Evolutionary conservation across 2,888 invertebrate genomes (phyloP), one percentile per base, ranked within the genome.

Genomic region (Rhamnusium bicolor): DNA sequence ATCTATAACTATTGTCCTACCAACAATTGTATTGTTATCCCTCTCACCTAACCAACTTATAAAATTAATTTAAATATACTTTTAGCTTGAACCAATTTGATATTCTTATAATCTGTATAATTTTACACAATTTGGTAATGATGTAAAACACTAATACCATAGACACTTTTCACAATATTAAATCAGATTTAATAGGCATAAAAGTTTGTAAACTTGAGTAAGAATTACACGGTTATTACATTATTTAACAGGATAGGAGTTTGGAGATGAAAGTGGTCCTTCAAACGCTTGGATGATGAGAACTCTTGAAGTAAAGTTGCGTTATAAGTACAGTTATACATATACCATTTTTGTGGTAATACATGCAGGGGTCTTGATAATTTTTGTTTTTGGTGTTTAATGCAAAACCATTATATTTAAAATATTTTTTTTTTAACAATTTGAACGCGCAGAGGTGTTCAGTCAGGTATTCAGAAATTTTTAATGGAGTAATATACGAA

Each of bases 221-320:
- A 67, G 56, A 65, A 54, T 46, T 67, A 56, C 21, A 46, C 24
- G 32, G 56, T 18, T 67, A 67, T 67, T 56, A 67, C 46, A 32
- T 46, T 46, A 54, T 67, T 56, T 67, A 40, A 16, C 67, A 62
- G 54, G 70, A 54, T 65, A 40, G 71, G 61, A 78, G 76, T 74
- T 76, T 72, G 62, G 53, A 74, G 66, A 70, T 74, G 73, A 72
- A 67, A 76, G 77, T 75, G 81, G 71, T 76, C 72, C 80, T 80
- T 79, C 73, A 77, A 69, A 71, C 76, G 81, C 76, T 72, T 73
- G 60, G 76, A 27, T 77, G 78, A 77, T 76, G 68, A 81, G 79
- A 67, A 71, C 76, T 56, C 81, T 80, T 68, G 49, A 75, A 74
- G 60, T 69, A 27, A 73, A 78, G 81, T 80, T 80, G 77, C 79